A percentile compares a stretch with the other conserved stretches of the same genome.
phyloP scores from a whole-genome alignment of 2,113 vertebrate species.

The Heterochromis multidens region DNA sequence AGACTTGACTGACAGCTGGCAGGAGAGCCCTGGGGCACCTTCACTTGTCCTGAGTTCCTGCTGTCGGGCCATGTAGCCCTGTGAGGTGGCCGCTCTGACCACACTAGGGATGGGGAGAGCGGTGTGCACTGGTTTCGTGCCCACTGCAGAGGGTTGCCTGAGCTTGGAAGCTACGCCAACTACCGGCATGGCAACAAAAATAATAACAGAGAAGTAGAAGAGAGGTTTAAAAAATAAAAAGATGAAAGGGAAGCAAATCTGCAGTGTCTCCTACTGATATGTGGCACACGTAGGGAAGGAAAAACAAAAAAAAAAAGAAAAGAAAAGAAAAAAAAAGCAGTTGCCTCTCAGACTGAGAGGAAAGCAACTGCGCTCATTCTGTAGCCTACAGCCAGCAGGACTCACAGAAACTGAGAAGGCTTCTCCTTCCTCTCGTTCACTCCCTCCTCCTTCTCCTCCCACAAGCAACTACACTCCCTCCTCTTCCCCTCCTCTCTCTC shows the following conservation, averaged over 20 bases:
- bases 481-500: constrained; percentile 34
- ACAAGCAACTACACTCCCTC: constrained; percentile 66
- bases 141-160: constrained; percentile 82
- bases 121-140: constrained; percentile 88
- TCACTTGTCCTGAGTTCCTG: constrained; percentile 77
- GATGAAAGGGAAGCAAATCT: constrained; percentile 9
- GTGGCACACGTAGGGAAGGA: background rate
- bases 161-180: constrained; percentile 94
- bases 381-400: constrained; percentile 63
- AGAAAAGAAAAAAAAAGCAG: constrained; percentile 18
- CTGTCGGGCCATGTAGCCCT: constrained; percentile 77
- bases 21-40: constrained; percentile 76
- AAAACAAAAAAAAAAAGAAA: background rate
- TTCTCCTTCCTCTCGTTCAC: constrained; percentile 60
- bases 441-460: constrained; percentile 75
- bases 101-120: constrained; percentile 87
- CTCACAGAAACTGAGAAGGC: constrained; percentile 68
- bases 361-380: constrained; percentile 70
- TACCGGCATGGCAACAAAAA: constrained; percentile 83
- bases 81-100: constrained; percentile 69
- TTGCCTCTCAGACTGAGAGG: constrained; percentile 62
- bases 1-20: constrained; percentile 85
- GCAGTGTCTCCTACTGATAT: constrained; percentile 33
- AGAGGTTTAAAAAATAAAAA: background rate
- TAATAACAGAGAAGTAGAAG: constrained; percentile 5